A percentile compares a stretch with the other conserved stretches of the same genome.
Evolutionary conservation across 2,797 vertebrate species (phyloP).

Genomic region (Danio choprae): DNA sequence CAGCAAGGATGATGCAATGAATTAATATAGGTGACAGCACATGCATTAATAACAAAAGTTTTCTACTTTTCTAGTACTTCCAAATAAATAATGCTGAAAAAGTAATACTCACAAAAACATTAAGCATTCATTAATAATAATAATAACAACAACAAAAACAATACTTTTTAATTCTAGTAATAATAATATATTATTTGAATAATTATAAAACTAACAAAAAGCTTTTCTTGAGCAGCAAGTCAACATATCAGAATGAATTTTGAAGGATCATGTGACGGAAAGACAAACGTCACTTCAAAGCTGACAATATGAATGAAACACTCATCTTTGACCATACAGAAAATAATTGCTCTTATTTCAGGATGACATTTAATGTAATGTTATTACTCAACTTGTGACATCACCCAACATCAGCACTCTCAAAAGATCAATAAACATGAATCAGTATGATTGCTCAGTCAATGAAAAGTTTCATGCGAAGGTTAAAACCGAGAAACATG

Average conservation of each 20-base stretch:
- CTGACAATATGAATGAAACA: no score
- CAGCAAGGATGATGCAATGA: no score
- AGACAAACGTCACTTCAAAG: neutral
- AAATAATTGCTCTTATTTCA: neutral
- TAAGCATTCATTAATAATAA: neutral
- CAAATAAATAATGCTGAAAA: neutral
- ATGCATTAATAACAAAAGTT: no score
- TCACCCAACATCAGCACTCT: neutral
- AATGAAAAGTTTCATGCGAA: neutral
- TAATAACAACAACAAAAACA: no score
- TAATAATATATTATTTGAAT: no score
- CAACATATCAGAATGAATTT: neutral
- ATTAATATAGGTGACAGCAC: no score
- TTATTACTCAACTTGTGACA: neutral
- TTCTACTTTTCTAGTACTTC: neutral
- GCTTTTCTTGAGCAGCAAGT: neutral
- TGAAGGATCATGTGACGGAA: neutral
- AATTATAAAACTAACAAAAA: neutral
- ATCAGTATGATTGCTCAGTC: neutral
- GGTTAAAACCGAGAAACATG: neutral
- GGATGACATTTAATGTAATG: neutral
- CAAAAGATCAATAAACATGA: neutral
- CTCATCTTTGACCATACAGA: neutral
- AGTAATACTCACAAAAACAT: neutral
- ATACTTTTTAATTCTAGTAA: no score